Evolutionary conservation across 2,113 vertebrate species (phyloP).

Genomic region (Kryptolebias marmoratus): DNA sequence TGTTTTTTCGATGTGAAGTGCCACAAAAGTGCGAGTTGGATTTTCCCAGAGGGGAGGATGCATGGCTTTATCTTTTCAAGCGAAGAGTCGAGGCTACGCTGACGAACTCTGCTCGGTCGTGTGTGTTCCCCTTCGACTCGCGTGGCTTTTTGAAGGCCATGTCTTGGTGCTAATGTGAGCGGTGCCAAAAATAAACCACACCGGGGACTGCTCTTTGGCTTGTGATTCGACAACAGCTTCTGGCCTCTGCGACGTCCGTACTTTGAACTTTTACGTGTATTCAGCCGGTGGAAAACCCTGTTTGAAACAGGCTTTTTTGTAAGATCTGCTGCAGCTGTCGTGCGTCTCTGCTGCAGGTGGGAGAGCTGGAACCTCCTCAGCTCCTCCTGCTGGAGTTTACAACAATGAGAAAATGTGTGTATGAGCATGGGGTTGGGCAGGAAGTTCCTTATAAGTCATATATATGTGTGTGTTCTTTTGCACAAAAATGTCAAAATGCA

Average conservation of each 20-base stretch:
- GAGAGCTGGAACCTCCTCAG: slow-evolving; percentile 27
- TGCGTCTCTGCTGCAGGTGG: slow-evolving; percentile 47
- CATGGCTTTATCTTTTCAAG: neutral
- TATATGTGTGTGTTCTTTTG: slow-evolving; percentile 8
- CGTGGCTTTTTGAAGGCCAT: slow-evolving; percentile 59
- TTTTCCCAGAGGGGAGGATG: slow-evolving; percentile 30
- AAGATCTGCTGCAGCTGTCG: slow-evolving; percentile 27
- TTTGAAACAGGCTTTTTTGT: slow-evolving; percentile 25
- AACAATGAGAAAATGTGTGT: slow-evolving; percentile 37
- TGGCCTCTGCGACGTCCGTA: slow-evolving; percentile 45
- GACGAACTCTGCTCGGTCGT: slow-evolving; percentile 43
- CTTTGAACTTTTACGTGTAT: slow-evolving; percentile 16
- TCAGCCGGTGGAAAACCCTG: slow-evolving; percentile 40
- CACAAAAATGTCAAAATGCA: slow-evolving; percentile 41
- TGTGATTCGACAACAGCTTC: slow-evolving; percentile 52
- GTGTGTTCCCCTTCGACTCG: slow-evolving; percentile 40
- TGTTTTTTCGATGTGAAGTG: slow-evolving; percentile 50
- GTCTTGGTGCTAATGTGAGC: slow-evolving; percentile 70
- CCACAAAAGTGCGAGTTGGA: slow-evolving; percentile 44
- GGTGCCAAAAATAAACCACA: slow-evolving; percentile 49
- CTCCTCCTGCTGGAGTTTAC: slow-evolving; percentile 38
- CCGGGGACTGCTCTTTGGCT: slow-evolving; percentile 39
- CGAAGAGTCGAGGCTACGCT: slow-evolving; percentile 24
- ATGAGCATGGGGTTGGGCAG: slow-evolving; percentile 28
- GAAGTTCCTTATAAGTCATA: slow-evolving; percentile 18